These are phyloP conservation scores for Acanthiza pusilla DNA, from an alignment of 2,797 vertebrate genomes.

Conservation along the genomic window DNA sequence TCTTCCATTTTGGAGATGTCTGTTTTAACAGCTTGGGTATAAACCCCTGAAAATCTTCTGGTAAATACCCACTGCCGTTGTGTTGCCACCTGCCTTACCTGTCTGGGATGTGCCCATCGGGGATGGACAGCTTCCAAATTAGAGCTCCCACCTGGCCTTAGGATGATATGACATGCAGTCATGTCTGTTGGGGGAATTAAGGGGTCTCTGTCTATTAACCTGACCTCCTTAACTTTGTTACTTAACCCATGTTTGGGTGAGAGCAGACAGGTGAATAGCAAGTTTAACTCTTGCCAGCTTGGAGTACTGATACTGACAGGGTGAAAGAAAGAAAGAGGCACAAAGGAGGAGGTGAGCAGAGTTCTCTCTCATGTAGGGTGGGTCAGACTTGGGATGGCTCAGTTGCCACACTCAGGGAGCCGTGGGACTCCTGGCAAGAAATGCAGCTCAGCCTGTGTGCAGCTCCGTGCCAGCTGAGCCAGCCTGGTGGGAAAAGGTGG, in stretches of 20 bases:
- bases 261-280: neutral
- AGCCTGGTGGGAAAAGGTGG: neutral
- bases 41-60: neutral
- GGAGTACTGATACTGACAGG: neutral
- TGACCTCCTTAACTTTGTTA: neutral
- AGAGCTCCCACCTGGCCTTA: neutral
- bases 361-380: rapidly evolving
- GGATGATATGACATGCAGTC: neutral
- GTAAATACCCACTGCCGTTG: neutral
- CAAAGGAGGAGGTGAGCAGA: neutral
- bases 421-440: neutral
- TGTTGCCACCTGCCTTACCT: neutral
- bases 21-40: neutral
- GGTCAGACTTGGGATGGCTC: neutral
- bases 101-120: neutral
- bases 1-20: neutral
- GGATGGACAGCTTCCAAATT: neutral
- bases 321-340: neutral
- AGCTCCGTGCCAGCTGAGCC: neutral
- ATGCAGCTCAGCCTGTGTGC: neutral
- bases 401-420: neutral
- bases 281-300: neutral
- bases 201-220: neutral
- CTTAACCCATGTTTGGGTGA: neutral
- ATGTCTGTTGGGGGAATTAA: neutral